A percentile compares a stretch with the other conserved stretches of the same genome.
phyloP scores from a whole-genome alignment of 2,797 vertebrate genomes.

The Thaleichthys pacificus region DNA sequence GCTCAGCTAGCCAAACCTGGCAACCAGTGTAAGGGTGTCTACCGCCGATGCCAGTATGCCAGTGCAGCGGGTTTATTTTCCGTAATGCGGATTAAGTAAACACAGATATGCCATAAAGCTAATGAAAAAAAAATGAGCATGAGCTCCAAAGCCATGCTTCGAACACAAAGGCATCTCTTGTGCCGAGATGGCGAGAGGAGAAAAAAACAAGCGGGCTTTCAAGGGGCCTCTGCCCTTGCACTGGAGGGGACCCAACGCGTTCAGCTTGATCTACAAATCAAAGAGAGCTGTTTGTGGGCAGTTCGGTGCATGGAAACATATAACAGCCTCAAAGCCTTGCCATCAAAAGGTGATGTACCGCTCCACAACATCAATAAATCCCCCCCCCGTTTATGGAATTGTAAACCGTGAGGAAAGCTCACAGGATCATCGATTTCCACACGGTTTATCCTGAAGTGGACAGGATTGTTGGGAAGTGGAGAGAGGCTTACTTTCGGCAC shows the following conservation, averaged over 20 bases:
- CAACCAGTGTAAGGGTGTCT: conserved; percentile 13
- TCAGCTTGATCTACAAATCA: conserved; percentile 63
- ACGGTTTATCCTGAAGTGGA: background rate
- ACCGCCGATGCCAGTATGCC: conserved; percentile 30
- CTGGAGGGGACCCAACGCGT: conserved; percentile 59
- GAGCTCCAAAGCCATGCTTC: conserved; percentile 51
- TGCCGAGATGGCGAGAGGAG: conserved; percentile 64
- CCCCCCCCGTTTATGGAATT: conserved; percentile 31
- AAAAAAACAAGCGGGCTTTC: conserved; percentile 56
- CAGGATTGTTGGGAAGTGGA: background rate
- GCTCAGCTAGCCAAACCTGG: conserved; percentile 17
- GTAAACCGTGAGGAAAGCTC: conserved; percentile 33
- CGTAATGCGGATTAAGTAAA: conserved; percentile 60
- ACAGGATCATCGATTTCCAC: conserved; percentile 26
- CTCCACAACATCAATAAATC: conserved; percentile 44
- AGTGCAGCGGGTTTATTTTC: conserved; percentile 52
- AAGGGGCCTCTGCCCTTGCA: conserved; percentile 33
- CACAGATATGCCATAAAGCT: conserved; percentile 59
- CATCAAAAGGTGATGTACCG: conserved; percentile 56
- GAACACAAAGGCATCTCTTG: conserved; percentile 68
- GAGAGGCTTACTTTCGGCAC: background rate
- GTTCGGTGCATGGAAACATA: conserved; percentile 58
- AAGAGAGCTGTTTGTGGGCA: conserved; percentile 57
- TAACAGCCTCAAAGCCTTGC: conserved; percentile 48
- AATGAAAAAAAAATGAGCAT: conserved; percentile 27